Conservation (phyloP, 2,888 invertebrate species). For the Incurvaria masculella region DNA sequence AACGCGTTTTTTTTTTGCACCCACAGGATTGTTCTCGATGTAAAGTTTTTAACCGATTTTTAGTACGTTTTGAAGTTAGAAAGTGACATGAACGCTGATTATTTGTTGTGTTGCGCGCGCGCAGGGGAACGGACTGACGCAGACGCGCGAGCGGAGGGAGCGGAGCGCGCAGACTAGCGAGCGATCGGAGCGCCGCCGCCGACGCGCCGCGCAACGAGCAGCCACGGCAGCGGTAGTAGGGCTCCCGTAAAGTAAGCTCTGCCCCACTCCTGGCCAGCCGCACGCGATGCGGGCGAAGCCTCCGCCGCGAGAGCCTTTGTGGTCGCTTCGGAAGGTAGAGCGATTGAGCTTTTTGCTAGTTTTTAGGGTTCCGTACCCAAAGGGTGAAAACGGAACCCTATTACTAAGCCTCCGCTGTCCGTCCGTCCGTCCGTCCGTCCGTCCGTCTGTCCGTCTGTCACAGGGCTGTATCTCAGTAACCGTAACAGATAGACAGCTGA, state of each 20-base stretch:
- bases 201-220: slow-evolving; percentile 12
- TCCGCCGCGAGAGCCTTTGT: not conserved
- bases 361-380: no score
- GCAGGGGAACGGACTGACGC: slow-evolving; percentile 21
- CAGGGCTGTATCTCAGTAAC: no score
- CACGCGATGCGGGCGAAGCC: not conserved
- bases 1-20: not conserved
- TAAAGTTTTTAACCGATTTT: not conserved
- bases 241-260: slow-evolving; percentile 21
- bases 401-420: no score
- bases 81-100: not conserved
- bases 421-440: no score
- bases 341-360: no score
- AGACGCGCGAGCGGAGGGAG: slow-evolving; percentile 40
- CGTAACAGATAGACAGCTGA: no score
- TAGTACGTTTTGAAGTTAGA: not conserved
- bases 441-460: no score
- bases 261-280: slow-evolving; percentile 15
- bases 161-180: slow-evolving; percentile 49
- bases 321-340: no score
- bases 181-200: slow-evolving; percentile 30
- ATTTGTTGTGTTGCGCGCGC: slow-evolving; percentile 27
- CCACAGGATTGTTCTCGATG: no score
- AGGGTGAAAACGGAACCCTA: no score
- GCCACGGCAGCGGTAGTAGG: not conserved